A percentile compares a stretch with the other conserved stretches of the same genome.
Evolutionary conservation across 2,797 vertebrate species (phyloP).

Genomic region (Hoplostethus atlanticus): DNA sequence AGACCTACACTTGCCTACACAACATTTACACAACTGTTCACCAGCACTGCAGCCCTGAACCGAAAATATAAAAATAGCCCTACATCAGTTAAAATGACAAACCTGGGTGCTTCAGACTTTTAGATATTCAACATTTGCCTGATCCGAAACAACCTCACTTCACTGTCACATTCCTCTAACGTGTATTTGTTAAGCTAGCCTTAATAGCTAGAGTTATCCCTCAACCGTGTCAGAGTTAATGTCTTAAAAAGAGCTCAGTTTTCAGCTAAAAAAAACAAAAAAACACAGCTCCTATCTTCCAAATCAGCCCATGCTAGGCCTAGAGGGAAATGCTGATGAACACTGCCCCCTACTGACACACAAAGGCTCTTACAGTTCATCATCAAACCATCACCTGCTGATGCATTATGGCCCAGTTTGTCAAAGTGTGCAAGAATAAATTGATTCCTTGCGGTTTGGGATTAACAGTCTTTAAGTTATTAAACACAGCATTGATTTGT

Average conservation of each 20-base stretch:
- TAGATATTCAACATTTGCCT: not conserved
- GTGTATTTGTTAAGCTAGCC: slow-evolving; percentile 10
- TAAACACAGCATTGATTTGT: slow-evolving; percentile 1
- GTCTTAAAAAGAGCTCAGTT: slow-evolving; percentile 16
- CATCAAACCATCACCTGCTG: too few species aligned
- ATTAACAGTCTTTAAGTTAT: not conserved
- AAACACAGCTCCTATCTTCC: too few species aligned
- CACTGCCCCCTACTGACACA: slow-evolving; percentile 75
- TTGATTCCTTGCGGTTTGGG: too few species aligned
- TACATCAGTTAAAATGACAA: too few species aligned
- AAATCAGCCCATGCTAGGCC: not conserved
- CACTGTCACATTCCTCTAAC: not conserved
- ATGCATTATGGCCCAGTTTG: not conserved
- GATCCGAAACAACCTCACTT: not conserved
- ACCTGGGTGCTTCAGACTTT: too few species aligned
- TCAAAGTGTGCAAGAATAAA: not conserved
- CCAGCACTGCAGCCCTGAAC: not conserved
- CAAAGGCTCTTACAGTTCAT: slow-evolving; percentile 34
- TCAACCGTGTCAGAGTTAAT: slow-evolving; percentile 22
- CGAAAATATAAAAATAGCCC: too few species aligned
- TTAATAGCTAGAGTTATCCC: slow-evolving; percentile 28
- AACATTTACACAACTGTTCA: slow-evolving; percentile 18
- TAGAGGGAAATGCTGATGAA: slow-evolving; percentile 43
- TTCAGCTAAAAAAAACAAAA: not conserved
- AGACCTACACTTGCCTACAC: slow-evolving; percentile 6